phyloP scores from a whole-genome alignment of 1,140 invertebrate species.

The Aphidius ervi region DNA sequence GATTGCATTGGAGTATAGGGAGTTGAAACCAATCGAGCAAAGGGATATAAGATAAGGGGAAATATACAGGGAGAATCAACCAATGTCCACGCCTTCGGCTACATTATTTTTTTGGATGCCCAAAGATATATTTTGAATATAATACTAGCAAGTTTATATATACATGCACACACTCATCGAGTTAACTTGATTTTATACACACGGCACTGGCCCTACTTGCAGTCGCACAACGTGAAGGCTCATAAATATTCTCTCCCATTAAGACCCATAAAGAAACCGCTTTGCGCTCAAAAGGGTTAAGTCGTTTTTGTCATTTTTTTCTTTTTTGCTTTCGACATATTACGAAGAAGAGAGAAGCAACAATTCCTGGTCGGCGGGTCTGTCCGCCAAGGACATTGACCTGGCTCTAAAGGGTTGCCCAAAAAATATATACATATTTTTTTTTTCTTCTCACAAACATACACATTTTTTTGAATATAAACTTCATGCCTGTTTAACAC shows the following conservation, averaged over 20 bases:
- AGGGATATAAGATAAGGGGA: not conserved
- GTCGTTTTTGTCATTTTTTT: conserved; percentile 29
- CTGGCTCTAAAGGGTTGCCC: too few relatives aligned
- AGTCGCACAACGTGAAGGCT: conserved; percentile 34
- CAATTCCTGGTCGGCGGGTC: not conserved
- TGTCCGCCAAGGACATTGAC: too few relatives aligned
- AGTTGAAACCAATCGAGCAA: not conserved
- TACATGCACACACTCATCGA: conserved; percentile 13
- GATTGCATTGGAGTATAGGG: not conserved
- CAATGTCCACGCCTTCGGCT: conserved; percentile 17
- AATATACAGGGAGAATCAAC: conserved; percentile 9
- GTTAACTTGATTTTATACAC: not conserved
- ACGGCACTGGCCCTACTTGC: conserved; percentile 21
- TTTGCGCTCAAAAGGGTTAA: conserved; percentile 47
- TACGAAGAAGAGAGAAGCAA: conserved; percentile 22
- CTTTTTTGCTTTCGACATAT: conserved; percentile 21
- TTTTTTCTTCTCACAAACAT: too few relatives aligned
- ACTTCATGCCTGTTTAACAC: too few relatives aligned
- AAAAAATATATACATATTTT: too few relatives aligned
- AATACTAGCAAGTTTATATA: too few relatives aligned
- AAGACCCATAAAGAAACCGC: conserved; percentile 50
- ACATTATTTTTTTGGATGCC: not conserved
- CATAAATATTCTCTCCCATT: conserved; percentile 48
- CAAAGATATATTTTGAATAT: conserved; percentile 1
- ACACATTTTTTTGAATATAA: too few relatives aligned